Conservation (phyloP, 2,888 invertebrate genomes). For the Carterocephalus palaemon region DNA sequence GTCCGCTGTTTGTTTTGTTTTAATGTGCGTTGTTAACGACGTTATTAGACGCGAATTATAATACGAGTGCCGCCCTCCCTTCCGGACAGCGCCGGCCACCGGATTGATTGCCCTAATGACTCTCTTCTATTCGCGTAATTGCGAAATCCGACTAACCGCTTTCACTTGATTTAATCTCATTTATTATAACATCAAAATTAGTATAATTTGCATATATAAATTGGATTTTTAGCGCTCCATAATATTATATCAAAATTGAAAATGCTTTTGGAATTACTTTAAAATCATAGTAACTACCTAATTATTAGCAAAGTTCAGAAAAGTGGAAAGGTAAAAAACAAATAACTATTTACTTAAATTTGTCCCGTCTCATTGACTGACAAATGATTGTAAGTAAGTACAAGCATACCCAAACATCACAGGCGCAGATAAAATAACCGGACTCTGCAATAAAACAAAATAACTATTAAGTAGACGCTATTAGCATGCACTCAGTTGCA, state of each 20-base stretch:
- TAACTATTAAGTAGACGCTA: too few relatives aligned
- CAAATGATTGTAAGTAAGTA: too few relatives aligned
- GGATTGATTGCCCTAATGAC: constrained; percentile 72
- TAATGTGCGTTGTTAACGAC: constrained; percentile 77
- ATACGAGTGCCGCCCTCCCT: constrained; percentile 47
- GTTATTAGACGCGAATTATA: constrained; percentile 75
- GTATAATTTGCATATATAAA: too few relatives aligned
- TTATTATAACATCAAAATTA: constrained; percentile 34
- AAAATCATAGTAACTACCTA: too few relatives aligned
- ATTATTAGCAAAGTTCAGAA: too few relatives aligned
- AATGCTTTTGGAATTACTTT: too few relatives aligned
- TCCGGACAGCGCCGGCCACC: constrained; percentile 38
- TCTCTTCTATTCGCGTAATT: constrained; percentile 70
- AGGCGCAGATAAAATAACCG: too few relatives aligned
- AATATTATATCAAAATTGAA: constrained; percentile 20
- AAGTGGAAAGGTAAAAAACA: too few relatives aligned
- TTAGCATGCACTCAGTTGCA: neutral
- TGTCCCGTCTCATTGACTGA: too few relatives aligned
- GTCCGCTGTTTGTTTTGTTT: constrained; percentile 76
- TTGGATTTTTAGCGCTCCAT: constrained; percentile 20
- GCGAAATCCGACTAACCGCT: constrained; percentile 62
- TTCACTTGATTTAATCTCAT: constrained; percentile 46
- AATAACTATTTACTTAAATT: too few relatives aligned
- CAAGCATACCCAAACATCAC: too few relatives aligned
- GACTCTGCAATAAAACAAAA: too few relatives aligned